Evolutionary conservation across 2,113 vertebrate species (phyloP).

Genomic region (Trachemys scripta): DNA sequence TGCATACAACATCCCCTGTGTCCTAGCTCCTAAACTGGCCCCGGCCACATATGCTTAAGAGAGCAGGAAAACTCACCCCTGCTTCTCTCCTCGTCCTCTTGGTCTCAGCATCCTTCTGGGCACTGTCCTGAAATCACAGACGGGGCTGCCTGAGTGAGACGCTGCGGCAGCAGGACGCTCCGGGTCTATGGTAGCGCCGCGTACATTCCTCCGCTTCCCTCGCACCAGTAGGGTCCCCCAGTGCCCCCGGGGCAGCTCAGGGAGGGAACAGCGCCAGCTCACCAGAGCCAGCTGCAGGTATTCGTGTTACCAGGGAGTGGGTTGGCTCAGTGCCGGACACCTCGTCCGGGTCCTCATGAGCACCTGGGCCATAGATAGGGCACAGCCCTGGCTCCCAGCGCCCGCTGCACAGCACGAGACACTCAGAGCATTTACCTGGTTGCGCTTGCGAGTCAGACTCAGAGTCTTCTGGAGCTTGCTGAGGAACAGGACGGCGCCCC

Average conservation of each 20-base stretch:
- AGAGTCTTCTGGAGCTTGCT: conserved; percentile 91
- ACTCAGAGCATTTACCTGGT: conserved; percentile 54
- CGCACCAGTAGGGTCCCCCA: background rate
- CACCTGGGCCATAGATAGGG: background rate
- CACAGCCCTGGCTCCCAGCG: background rate
- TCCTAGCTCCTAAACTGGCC: background rate
- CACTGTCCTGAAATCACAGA: conserved; percentile 18
- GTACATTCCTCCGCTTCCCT: background rate
- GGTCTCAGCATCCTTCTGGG: conserved; percentile 39
- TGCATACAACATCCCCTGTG: background rate
- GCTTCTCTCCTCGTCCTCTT: conserved; percentile 16
- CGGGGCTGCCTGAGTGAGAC: background rate
- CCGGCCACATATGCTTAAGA: background rate
- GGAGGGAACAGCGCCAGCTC: background rate
- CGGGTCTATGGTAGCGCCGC: background rate
- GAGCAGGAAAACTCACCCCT: conserved; percentile 44
- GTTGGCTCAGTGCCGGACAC: background rate
- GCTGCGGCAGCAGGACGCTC: background rate
- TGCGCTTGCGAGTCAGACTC: conserved; percentile 78
- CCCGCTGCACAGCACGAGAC: rapidly evolving
- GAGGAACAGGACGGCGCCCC: conserved; percentile 89
- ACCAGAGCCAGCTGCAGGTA: background rate
- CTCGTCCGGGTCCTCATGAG: background rate
- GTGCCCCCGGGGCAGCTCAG: background rate
- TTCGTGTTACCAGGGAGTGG: background rate